A percentile compares a stretch with the other conserved stretches of the same genome.
phyloP scores from a whole-genome alignment of 2,113 vertebrate species.

The Myrmophylax atrothorax region DNA sequence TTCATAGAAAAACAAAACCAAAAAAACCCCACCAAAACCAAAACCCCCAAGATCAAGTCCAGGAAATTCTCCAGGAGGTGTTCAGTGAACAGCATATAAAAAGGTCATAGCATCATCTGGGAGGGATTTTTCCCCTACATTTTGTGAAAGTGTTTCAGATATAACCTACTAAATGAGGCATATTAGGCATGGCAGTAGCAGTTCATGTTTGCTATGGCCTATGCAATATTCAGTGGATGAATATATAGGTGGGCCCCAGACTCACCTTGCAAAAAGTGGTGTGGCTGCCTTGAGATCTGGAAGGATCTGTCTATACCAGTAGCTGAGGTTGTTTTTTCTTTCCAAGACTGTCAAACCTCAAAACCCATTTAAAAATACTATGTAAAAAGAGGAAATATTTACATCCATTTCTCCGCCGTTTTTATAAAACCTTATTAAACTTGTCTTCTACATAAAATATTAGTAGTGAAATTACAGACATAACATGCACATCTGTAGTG shows the following conservation, averaged over 20 bases:
- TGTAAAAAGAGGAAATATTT: not conserved
- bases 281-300: not conserved
- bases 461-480: not conserved
- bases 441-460: not conserved
- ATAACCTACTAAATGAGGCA: not conserved
- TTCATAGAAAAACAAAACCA: not conserved
- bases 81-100: not conserved
- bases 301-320: not conserved
- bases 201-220: not conserved
- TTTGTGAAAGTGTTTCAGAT: not conserved
- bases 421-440: not conserved
- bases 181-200: not conserved
- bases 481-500: not conserved
- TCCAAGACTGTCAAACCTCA: not conserved
- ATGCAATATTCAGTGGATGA: not conserved
- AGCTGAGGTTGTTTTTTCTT: not conserved
- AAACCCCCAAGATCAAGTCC: fast-evolving
- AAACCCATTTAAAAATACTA: not conserved
- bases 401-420: not conserved
- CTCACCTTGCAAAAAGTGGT: not conserved
- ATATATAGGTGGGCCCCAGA: not conserved
- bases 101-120: not conserved
- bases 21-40: not conserved
- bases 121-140: not conserved
- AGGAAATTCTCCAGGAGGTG: not conserved